Evolutionary conservation across 1,140 invertebrate genomes (phyloP), one percentile per base, ranked within the genome.

Genomic region (Carcinoscorpius rotundicauda): DNA sequence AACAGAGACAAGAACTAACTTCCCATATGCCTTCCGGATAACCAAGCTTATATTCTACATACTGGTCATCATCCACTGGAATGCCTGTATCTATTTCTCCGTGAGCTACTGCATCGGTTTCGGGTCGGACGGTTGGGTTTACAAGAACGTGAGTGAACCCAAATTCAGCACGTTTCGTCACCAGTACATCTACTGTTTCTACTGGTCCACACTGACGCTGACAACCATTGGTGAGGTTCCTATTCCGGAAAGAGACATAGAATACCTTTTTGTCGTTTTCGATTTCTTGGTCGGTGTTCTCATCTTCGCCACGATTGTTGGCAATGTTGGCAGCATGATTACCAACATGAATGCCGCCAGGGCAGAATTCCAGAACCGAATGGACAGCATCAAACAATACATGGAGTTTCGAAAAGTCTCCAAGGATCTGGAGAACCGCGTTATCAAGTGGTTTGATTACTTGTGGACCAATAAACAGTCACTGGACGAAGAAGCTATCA

Each of bases 401-500:
- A 94, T 98, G 91, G 90, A 92, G 65, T 91, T 95, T 74, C 79
- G 91, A 5, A 78, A 79, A 72, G 91, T 96, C 0, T 86, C 87
- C 52, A 86, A 88, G 61, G 89, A 94, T 72, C 77, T 98, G 62
- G 93, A 97, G 77, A 86, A 85, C 0, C 80, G 92, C 60, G 92
- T 91, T 1, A 94, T 97, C 64, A 85, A 93, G 70, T 98, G 94
- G 94, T 97, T 98, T 75, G 93, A 96, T 70, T 98, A 98, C 76
- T 87, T 94, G 10, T 97, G 93, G 92, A 87, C 87, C 49, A 95
- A 95, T 72, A 85, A 92, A 83, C 82, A 92, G 83, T 91, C 91
- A 10, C 78, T 94, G 62, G 91, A 94, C 72, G 91, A 93, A 78
- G 91, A 91, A 69, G 78, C 76, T 66, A 78, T 79, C 48, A 77